Evolutionary conservation across 92 coral and sea anemone genomes (phyloP).

Genomic region (Zoanthus solanderi): DNA sequence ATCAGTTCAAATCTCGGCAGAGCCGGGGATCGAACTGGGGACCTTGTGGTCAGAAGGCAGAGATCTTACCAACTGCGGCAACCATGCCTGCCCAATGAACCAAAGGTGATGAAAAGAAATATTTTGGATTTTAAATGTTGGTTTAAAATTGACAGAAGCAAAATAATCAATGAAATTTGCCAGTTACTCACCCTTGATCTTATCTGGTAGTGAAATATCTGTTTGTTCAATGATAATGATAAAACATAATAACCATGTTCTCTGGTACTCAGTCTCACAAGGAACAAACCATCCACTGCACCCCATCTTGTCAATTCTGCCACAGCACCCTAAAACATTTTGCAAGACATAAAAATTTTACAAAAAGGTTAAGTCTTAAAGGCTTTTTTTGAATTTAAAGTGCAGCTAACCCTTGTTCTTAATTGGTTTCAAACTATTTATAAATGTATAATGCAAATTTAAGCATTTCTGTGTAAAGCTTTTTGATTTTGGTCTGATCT

Average conservation of each 20-base stretch:
- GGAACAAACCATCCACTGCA: conserved; percentile 87
- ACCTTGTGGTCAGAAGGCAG: no score
- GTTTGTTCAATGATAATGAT: conserved; percentile 79
- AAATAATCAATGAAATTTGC: not conserved
- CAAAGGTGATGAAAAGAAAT: no score
- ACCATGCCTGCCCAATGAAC: no score
- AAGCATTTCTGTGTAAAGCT: no score
- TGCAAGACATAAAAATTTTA: not conserved
- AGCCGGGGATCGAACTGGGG: no score
- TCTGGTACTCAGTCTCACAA: conserved; percentile 90
- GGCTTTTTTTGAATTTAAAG: not conserved
- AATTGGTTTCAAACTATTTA: no score
- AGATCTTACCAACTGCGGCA: no score
- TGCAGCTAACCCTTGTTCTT: no score
- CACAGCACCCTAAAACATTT: conserved; percentile 76
- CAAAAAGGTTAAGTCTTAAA: not conserved
- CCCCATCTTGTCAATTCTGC: conserved; percentile 85
- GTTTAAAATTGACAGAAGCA: not conserved
- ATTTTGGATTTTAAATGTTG: no score
- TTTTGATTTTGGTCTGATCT: no score
- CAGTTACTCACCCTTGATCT: conserved; percentile 79
- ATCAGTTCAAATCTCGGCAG: no score
- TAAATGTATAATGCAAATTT: no score
- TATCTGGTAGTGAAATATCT: conserved; percentile 91
- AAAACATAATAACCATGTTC: conserved; percentile 95